A percentile compares a stretch with the other conserved stretches of the same genome.
phyloP scores from a whole-genome alignment of 1,140 invertebrate genomes.

The Agrilus planipennis region DNA sequence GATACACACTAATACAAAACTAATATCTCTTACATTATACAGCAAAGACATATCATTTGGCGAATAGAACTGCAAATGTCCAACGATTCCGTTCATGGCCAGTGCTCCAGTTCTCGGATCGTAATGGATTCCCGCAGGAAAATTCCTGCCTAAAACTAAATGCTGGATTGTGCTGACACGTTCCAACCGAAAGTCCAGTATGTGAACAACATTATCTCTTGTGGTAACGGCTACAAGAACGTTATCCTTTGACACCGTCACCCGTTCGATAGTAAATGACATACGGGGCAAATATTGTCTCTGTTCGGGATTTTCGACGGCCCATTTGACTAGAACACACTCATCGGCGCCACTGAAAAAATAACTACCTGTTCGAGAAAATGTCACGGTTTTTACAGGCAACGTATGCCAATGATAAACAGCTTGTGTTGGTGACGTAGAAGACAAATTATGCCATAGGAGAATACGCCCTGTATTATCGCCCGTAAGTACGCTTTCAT shows the following conservation, averaged over 20 bases:
- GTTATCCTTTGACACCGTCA: conserved; percentile 55
- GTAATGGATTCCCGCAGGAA: conserved; percentile 50
- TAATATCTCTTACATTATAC: conserved; percentile 51
- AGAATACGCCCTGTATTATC: conserved; percentile 54
- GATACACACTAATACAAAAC: background rate
- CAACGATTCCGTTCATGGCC: conserved; percentile 63
- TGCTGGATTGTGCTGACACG: conserved; percentile 53
- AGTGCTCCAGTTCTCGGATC: conserved; percentile 56
- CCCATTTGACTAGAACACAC: conserved; percentile 71
- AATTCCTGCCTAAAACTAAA: conserved; percentile 47
- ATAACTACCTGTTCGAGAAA: conserved; percentile 51
- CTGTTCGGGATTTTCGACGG: conserved; percentile 38
- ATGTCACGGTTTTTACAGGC: conserved; percentile 54
- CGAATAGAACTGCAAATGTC: conserved; percentile 72
- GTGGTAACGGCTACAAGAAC: conserved; percentile 53
- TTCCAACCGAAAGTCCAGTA: conserved; percentile 48
- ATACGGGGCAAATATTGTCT: conserved; percentile 62
- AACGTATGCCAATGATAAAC: conserved; percentile 72
- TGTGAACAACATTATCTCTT: conserved; percentile 60
- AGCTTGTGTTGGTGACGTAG: conserved; percentile 33
- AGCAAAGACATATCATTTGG: conserved; percentile 51
- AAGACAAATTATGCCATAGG: conserved; percentile 49
- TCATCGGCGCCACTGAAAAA: conserved; percentile 70
- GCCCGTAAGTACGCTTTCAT: conserved; percentile 56
- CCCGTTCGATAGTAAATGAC: conserved; percentile 52